phyloP scores from a whole-genome alignment of 1,140 invertebrate genomes.

The Megalopta genalis region DNA sequence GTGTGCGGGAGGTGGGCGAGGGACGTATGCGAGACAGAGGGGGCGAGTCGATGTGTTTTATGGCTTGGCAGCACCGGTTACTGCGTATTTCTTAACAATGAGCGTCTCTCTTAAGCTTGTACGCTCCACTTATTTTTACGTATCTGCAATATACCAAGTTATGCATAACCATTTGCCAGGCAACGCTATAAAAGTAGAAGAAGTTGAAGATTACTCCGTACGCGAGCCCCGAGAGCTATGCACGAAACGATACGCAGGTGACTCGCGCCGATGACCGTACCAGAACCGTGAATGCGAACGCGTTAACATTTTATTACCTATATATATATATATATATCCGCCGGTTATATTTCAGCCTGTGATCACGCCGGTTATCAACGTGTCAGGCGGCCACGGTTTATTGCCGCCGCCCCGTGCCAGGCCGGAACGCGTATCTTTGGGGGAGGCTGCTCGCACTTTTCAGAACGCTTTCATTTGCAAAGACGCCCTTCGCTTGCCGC shows the following conservation, averaged over 20 bases:
- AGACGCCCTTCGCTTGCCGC: too few relatives aligned
- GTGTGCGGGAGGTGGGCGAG: background rate
- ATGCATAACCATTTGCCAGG: conserved; percentile 61
- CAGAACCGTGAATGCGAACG: conserved; percentile 4
- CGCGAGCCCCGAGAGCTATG: conserved; percentile 28
- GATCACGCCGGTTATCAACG: conserved; percentile 31
- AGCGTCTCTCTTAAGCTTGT: conserved; percentile 56
- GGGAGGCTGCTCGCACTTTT: background rate
- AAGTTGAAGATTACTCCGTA: conserved; percentile 54
- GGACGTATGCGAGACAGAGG: conserved; percentile 38
- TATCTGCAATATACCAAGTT: conserved; percentile 63
- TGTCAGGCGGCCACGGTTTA: conserved; percentile 5
- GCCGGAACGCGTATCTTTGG: conserved; percentile 22
- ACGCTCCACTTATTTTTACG: conserved; percentile 66
- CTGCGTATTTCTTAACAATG: conserved; percentile 62
- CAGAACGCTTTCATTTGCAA: background rate
- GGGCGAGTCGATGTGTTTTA: conserved; percentile 67
- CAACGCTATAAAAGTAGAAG: conserved; percentile 53
- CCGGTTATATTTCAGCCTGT: conserved; percentile 13
- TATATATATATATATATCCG: too few relatives aligned
- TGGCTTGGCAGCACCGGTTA: conserved; percentile 70
- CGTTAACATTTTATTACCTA: conserved; percentile 37
- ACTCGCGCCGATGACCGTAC: conserved; percentile 41
- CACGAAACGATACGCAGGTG: conserved; percentile 26
- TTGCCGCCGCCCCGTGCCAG: background rate